Base-by-base conservation (phyloP, 2,113 vertebrate genomes). In the Aramus guarauna region DNA sequence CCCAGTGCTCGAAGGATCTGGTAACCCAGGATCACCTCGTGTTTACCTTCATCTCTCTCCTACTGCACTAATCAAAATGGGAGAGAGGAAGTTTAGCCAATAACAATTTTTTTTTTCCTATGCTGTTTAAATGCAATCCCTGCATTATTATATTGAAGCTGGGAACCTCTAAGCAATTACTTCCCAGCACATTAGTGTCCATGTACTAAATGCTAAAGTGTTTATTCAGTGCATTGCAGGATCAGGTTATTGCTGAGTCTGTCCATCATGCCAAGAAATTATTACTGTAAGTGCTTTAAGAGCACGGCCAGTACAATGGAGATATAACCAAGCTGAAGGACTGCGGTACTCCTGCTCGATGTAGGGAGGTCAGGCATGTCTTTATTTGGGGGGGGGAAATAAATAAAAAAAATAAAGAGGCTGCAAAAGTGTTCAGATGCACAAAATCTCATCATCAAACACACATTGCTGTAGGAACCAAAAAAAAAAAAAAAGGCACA, bases 131-230 rank as follows among this genome's bases (percentile, higher is more conserved):
- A 94, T 97, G 96, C 97, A 96, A 84, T 95, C 53, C 90, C 64
- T 91, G 97, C 93, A 96, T 97, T 97, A 96, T 96, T 96, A 94
- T 96, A 92, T 92, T 90, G 96, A 92, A 95, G 91, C 96, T 88
- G 88, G 88, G 90, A 96, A 97, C 97, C 97, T 96, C 97, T 91
- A 76, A 97, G 97, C 96, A 98, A 97, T 98, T 97, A 97, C 92
- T 96, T 96, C 72, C 71, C 87, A 91, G 93, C 94, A 84, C 96
- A 97, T 98, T 97, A 97, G 94, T 81, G 13, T 97, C 96, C 83
- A 50, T 66, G 52, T 83, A 92, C 95, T 97, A 98, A 98, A 97
- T 95, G 97, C 96, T 97, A 96, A 98, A 98, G 95, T 94, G 90
- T 97, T 96, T 97, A 96, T 97, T 98, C 98, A 95, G 97, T 97